phyloP scores from a whole-genome alignment of 2,888 invertebrate species.

The Calameuta filiformis region DNA sequence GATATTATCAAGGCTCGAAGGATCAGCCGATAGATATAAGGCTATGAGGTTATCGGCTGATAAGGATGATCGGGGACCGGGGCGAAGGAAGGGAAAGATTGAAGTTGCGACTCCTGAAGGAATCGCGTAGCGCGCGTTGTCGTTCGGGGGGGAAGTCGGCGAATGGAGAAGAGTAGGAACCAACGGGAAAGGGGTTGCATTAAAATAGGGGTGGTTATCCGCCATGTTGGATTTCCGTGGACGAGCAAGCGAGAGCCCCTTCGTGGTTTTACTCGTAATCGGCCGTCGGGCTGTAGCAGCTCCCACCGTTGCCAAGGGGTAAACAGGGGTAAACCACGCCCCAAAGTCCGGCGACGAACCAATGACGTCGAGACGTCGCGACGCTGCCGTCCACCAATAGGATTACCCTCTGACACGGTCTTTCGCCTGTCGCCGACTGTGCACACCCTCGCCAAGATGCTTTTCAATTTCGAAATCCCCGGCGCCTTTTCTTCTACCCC shows the following conservation, averaged over 20 bases:
- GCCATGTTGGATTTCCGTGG: conserved; percentile 56
- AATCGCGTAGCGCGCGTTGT: conserved; percentile 22
- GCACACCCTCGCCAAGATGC: conserved; percentile 42
- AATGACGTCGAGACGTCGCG: conserved; percentile 61
- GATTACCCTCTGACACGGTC: conserved; percentile 66
- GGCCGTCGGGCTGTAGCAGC: conserved; percentile 41
- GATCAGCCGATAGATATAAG: neutral
- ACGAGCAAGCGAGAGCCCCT: conserved; percentile 30
- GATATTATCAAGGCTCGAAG: neutral
- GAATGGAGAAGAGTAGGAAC: conserved; percentile 19
- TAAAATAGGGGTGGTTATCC: conserved; percentile 33
- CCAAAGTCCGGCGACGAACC: conserved; percentile 46
- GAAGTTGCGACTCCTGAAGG: conserved; percentile 58
- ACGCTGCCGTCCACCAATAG: conserved; percentile 64
- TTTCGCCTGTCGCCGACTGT: conserved; percentile 62
- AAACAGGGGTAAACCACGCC: conserved; percentile 50
- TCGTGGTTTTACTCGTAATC: conserved; percentile 47
- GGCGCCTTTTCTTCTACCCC: neutral
- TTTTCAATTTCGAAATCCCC: conserved; percentile 49
- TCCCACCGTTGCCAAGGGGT: conserved; percentile 26
- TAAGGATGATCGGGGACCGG: neutral
- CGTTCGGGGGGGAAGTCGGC: neutral
- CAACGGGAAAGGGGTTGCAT: conserved; percentile 7
- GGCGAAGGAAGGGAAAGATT: conserved; percentile 25
- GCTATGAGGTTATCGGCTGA: too few species aligned